Conservation (phyloP, 2,113 vertebrate species). For the Peucedramus taeniatus region DNA sequence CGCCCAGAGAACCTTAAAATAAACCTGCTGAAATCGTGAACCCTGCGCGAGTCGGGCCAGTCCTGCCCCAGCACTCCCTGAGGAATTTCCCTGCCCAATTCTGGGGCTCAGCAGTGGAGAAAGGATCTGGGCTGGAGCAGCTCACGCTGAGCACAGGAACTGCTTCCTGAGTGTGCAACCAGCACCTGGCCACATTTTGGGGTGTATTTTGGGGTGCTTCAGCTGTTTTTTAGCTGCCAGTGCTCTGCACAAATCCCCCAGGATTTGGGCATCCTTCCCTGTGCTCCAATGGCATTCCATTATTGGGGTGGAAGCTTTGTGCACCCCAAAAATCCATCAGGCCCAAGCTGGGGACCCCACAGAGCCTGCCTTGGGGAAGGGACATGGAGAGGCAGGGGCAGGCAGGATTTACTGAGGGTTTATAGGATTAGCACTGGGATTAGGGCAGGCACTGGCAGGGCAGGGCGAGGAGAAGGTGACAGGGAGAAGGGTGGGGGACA, state of each 20-base stretch:
- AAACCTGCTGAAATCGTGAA: background rate
- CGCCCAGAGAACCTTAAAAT: background rate
- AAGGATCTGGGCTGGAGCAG: background rate
- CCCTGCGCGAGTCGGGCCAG: background rate
- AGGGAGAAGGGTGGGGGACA: background rate
- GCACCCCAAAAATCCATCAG: background rate
- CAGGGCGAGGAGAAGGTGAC: background rate
- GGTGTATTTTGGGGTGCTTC: background rate
- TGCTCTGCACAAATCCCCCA: background rate
- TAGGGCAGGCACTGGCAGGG: background rate
- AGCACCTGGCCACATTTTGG: background rate
- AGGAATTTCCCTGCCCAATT: accelerated
- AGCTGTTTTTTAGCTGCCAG: background rate
- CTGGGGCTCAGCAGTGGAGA: background rate
- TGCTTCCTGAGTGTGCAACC: background rate
- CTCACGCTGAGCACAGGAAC: background rate
- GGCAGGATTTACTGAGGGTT: constrained; percentile 36
- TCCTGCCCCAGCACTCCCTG: background rate
- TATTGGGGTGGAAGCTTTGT: background rate
- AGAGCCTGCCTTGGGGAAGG: background rate
- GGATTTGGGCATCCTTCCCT: accelerated
- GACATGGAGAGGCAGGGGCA: background rate
- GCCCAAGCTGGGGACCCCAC: background rate
- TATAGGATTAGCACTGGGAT: constrained; percentile 19
- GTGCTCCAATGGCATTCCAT: accelerated